Percentiles rank a stretch among this genome's conserved stretches.
Evolutionary conservation across 2,113 vertebrate species (phyloP).

Genomic region (Pedionomus torquatus): DNA sequence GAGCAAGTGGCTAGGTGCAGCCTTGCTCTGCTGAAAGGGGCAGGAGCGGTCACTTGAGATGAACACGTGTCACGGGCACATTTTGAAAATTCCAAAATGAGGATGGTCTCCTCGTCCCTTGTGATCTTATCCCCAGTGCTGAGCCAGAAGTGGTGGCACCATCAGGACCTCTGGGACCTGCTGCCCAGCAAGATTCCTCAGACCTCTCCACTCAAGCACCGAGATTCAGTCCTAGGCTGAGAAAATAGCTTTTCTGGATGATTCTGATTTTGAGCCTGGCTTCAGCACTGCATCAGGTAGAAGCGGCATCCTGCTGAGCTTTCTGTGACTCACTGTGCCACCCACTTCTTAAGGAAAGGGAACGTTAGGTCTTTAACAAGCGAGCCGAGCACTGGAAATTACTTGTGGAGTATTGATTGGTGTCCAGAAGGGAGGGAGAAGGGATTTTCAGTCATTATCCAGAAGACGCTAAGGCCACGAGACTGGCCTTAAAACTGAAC

Average conservation of each 20-base stretch:
- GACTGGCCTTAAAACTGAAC: neutral
- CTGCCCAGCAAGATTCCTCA: neutral
- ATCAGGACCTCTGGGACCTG: neutral
- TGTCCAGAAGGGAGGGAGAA: constrained; percentile 30
- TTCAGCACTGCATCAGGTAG: constrained; percentile 4
- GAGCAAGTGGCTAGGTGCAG: neutral
- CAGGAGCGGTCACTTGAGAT: neutral
- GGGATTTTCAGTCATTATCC: constrained; percentile 58
- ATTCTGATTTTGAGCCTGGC: neutral
- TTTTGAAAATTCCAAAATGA: neutral
- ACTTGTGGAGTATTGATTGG: constrained; percentile 54
- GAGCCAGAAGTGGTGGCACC: neutral
- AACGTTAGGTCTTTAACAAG: constrained; percentile 42
- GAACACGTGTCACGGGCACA: fast-evolving
- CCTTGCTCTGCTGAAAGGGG: neutral
- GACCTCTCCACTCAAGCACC: neutral
- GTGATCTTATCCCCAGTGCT: neutral
- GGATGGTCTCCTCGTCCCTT: neutral
- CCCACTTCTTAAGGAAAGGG: neutral
- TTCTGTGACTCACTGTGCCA: constrained; percentile 48
- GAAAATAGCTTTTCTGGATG: neutral
- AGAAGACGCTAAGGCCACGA: neutral
- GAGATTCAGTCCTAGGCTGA: neutral
- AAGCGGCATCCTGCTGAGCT: constrained; percentile 33
- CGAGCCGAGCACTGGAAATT: neutral